Percentiles rank a stretch among this genome's conserved stretches.
Evolutionary conservation across 2,113 vertebrate species (phyloP).

Genomic region (Crocuta crocuta): DNA sequence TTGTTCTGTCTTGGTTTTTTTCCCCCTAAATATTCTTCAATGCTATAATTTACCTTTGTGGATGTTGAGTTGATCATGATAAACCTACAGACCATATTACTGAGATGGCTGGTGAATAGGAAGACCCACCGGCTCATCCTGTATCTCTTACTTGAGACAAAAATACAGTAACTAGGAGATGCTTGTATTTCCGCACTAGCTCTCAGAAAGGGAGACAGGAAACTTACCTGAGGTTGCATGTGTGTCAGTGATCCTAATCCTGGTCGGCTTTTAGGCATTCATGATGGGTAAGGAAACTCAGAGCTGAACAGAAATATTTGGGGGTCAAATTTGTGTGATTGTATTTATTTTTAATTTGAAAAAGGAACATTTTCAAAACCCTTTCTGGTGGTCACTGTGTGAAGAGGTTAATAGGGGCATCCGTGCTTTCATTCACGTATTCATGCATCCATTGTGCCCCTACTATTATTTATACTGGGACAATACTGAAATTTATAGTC

Average conservation of each 20-base stretch:
- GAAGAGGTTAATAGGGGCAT: not conserved
- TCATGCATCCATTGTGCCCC: too few species aligned
- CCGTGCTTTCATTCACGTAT: not conserved
- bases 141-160: not conserved
- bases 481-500: not conserved
- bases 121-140: not conserved
- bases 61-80: not conserved
- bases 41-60: not conserved
- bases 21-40: not conserved
- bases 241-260: not conserved
- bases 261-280: not conserved
- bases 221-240: not conserved
- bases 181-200: not conserved
- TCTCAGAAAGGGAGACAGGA: not conserved
- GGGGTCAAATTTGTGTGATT: not conserved
- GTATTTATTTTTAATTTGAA: conserved; percentile 5
- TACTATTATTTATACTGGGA: not conserved
- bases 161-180: not conserved
- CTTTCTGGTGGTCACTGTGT: not conserved
- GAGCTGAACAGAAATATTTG: not conserved
- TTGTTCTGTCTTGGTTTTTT: not conserved
- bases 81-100: not conserved
- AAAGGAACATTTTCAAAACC: not conserved
- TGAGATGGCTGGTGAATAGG: not conserved
- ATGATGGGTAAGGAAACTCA: not conserved